Conservation (phyloP, 2,797 vertebrate species). For the Halcyon leucocephala region DNA sequence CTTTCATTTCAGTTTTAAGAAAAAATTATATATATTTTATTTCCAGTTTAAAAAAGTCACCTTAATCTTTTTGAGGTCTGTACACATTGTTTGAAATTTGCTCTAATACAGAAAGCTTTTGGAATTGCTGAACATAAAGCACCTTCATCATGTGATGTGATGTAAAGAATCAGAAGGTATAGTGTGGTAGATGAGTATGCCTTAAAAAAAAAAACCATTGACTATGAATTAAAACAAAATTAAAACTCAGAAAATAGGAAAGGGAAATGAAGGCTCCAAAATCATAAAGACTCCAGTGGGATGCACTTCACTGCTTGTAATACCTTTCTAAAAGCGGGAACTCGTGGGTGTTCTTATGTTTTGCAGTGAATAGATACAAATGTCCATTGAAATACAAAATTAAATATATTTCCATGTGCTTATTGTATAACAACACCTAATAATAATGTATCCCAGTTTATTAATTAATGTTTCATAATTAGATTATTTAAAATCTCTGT, state of each 20-base stretch:
- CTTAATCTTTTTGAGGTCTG: not conserved
- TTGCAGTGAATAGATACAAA: conserved; percentile 23
- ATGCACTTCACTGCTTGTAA: not conserved
- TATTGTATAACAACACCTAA: not conserved
- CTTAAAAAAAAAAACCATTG: not conserved
- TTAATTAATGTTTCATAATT: not conserved
- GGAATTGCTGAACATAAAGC: conserved; percentile 15
- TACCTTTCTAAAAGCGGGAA: not conserved
- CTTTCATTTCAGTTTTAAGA: not conserved
- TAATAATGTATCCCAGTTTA: not conserved
- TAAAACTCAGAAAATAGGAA: not conserved
- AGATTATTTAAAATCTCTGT: not conserved
- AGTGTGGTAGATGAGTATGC: not conserved
- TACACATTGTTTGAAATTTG: not conserved
- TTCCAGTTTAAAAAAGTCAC: not conserved
- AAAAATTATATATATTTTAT: not conserved
- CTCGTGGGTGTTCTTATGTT: conserved; percentile 20
- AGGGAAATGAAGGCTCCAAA: not conserved
- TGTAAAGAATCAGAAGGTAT: not conserved
- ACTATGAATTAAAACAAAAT: not conserved
- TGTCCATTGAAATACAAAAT: conserved; percentile 7
- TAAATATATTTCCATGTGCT: not conserved
- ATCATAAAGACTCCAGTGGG: not conserved
- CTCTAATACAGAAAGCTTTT: conserved; percentile 19
- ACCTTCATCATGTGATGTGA: not conserved